These are phyloP conservation scores for Trissolcus basalis DNA, from an alignment of 1,140 invertebrate genomes.

Conservation along the genomic window DNA sequence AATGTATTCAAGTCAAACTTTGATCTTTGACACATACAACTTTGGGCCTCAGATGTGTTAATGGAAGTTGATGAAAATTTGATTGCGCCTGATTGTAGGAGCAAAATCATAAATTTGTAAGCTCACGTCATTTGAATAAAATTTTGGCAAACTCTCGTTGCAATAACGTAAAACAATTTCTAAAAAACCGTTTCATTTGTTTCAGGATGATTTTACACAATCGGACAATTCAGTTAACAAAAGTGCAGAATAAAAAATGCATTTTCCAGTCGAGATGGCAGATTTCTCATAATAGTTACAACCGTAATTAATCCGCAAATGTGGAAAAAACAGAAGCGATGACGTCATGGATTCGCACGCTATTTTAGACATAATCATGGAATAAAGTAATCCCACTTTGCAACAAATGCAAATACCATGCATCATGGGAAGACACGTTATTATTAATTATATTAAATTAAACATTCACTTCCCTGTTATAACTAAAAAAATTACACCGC, in stretches of 20 bases:
- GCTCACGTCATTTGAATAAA: too few species aligned
- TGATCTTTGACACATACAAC: background rate
- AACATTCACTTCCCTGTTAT: conserved; percentile 1
- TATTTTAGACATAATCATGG: conserved; percentile 23
- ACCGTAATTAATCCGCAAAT: conserved; percentile 9
- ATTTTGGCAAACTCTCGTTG: too few species aligned
- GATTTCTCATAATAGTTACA: too few species aligned
- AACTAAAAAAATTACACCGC: conserved; percentile 4
- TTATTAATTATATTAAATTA: conserved; percentile 23
- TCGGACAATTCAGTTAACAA: too few species aligned
- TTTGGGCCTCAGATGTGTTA: background rate
- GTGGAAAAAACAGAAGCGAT: conserved; percentile 4
- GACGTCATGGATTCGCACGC: conserved; percentile 17
- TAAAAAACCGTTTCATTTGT: too few species aligned
- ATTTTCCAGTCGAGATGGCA: too few species aligned
- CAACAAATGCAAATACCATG: conserved; percentile 27
- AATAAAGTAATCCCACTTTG: conserved; percentile 19
- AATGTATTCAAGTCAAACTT: background rate
- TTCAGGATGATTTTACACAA: too few species aligned
- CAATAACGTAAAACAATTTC: too few species aligned
- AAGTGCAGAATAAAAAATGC: too few species aligned
- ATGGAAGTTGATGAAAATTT: conserved; percentile 23
- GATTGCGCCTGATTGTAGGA: conserved; percentile 19
- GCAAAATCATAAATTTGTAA: too few species aligned
- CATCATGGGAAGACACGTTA: conserved; percentile 10